These are phyloP conservation scores for Micrasema longulum DNA, from an alignment of 1,140 invertebrate species.

Conservation along the genomic window DNA sequence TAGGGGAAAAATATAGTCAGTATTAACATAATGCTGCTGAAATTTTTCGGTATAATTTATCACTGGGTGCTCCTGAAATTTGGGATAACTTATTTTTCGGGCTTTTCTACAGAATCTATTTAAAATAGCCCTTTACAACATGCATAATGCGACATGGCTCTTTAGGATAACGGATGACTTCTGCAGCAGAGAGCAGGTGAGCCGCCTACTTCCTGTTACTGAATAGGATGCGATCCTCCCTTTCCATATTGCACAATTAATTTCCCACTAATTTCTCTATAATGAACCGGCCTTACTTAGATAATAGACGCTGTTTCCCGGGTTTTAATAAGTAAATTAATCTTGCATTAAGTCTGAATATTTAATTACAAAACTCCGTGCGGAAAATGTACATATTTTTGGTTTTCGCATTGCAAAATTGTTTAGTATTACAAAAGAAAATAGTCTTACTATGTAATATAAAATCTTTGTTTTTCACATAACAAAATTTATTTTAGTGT, in stretches of 20 bases:
- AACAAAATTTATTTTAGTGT: too few relatives aligned
- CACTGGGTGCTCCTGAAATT: conserved; percentile 18
- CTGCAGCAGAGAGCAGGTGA: conserved; percentile 28
- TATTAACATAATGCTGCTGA: conserved; percentile 15
- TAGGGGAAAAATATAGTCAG: background rate
- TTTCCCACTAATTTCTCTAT: conserved; percentile 19
- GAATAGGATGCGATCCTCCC: background rate
- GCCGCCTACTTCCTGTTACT: background rate
- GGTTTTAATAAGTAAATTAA: too few relatives aligned
- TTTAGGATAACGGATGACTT: conserved; percentile 21
- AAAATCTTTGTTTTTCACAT: too few relatives aligned
- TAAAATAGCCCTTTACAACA: background rate
- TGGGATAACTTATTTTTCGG: background rate
- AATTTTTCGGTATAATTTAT: conserved; percentile 27
- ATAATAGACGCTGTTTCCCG: too few relatives aligned
- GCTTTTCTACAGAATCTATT: conserved; percentile 8
- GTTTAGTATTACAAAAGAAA: too few relatives aligned
- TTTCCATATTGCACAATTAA: conserved; percentile 8
- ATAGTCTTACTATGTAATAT: too few relatives aligned
- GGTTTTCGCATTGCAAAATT: too few relatives aligned
- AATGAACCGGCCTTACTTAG: conserved; percentile 12
- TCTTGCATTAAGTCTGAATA: too few relatives aligned
- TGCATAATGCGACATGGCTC: conserved; percentile 28
- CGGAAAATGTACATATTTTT: too few relatives aligned
- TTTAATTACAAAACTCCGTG: too few relatives aligned